phyloP scores from a whole-genome alignment of 2,113 vertebrate genomes.

The Chloroceryle aenea region DNA sequence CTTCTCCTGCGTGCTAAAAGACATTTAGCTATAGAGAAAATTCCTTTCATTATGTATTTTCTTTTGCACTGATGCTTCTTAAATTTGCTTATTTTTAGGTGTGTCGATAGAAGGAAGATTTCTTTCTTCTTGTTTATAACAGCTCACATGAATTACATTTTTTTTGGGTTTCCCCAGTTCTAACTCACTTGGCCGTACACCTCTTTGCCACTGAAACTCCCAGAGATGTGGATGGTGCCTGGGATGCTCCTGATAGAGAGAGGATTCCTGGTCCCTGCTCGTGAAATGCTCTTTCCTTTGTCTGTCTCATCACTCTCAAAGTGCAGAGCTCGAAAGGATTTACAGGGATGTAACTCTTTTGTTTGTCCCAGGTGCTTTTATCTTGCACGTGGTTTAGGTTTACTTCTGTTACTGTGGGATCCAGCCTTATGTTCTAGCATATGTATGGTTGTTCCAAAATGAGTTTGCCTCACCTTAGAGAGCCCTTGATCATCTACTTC shows the following conservation, averaged over 20 bases:
- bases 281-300: background rate
- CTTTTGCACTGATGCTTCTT: background rate
- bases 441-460: background rate
- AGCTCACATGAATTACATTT: background rate
- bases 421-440: background rate
- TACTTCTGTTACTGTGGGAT: background rate
- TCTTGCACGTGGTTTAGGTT: accelerated
- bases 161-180: background rate
- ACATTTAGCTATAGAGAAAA: background rate
- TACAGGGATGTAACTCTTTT: background rate
- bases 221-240: accelerated
- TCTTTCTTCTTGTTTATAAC: background rate
- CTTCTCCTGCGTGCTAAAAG: background rate
- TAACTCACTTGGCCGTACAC: background rate
- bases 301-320: background rate
- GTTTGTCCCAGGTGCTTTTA: background rate
- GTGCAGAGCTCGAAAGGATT: background rate
- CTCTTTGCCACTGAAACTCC: background rate
- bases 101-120: background rate
- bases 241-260: accelerated
- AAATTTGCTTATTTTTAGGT: background rate
- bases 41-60: background rate
- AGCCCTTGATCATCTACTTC: background rate
- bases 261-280: background rate
- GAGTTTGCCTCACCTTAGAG: background rate